Base-by-base conservation (phyloP, 2,888 invertebrate species). In the Aporophyla nigra region DNA sequence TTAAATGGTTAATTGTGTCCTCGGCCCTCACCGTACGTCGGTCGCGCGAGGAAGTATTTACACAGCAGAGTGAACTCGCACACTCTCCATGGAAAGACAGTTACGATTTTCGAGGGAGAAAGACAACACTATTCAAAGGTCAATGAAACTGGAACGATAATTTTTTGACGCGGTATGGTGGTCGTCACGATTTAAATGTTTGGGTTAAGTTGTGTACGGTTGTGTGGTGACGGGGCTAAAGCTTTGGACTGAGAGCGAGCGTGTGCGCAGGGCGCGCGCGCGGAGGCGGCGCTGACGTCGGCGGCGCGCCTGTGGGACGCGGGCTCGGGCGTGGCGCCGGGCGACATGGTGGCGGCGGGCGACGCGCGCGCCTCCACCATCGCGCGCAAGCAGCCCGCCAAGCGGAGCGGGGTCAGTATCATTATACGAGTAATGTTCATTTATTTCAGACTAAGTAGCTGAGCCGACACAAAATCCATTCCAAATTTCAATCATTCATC, bases 271-370 rank as follows among this genome's bases (percentile, higher is more conserved):
- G 69, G 65, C 59, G 49, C 74, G 21, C 76, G 76, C 72, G 62
- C 78, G 27, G 92, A 91, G 83, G 85, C 58, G 54, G 74, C 90
- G 77, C 86, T 96, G 80, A 94, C 94, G 86, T 93, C 95, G 56
- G 93, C 92, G 88, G 95, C 95, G 87, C 93, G 95, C 16, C 92
- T 96, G 91, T 96, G 96, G 96, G 96, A 90, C 87, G 79, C 93
- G 59, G 86, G 85, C 62, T 21, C 74, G n/a, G 61, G 51, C 78
- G 74, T 72, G 79, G 76, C 77, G 10, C 91, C 91, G 83, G 87
- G 59, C 68, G 63, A 62, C 68, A 61, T 76, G 82, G 7, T 33
- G 46, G 84, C 78, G 62, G 82, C 78, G 53, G 87, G 72, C 49
- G 90, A 83, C 76, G 75, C 90, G 74, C 85, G 85, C 3, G 67